phyloP scores from a whole-genome alignment of 2,888 invertebrate genomes.

The Tenodera sinensis region DNA sequence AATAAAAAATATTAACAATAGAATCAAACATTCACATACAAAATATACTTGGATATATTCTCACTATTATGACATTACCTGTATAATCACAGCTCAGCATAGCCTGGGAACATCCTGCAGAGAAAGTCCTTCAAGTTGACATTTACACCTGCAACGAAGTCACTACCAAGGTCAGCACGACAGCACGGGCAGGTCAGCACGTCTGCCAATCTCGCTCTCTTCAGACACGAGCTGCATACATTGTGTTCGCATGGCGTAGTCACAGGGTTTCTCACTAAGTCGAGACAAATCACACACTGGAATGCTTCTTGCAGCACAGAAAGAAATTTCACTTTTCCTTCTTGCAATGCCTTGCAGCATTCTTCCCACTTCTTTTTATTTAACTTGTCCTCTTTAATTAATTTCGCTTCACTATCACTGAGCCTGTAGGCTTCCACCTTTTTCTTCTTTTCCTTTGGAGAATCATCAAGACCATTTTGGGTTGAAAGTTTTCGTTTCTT shows the following conservation, averaged over 20 bases:
- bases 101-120: constrained; percentile 63
- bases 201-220: constrained; percentile 61
- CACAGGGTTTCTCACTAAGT: constrained; percentile 65
- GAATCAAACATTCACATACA: no score
- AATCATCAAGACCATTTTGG: neutral
- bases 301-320: constrained; percentile 62
- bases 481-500: constrained; percentile 33
- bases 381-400: constrained; percentile 53
- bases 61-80: no score
- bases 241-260: no score
- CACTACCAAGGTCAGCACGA: constrained; percentile 57
- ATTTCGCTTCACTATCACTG: constrained; percentile 42
- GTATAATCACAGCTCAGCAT: constrained; percentile 53
- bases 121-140: constrained; percentile 54
- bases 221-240: constrained; percentile 67
- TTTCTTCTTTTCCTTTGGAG: constrained; percentile 42
- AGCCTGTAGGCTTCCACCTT: constrained; percentile 45
- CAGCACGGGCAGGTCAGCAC: constrained; percentile 67
- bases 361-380: constrained; percentile 69
- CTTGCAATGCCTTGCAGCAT: constrained; percentile 49
- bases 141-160: constrained; percentile 54
- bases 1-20: no score
- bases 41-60: no score
- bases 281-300: constrained; percentile 77
- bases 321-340: constrained; percentile 60